Percentiles rank a stretch among this genome's conserved stretches.
Conservation (phyloP, 35 echinoderm and acorn worm genomes). For the Ophiothrix spiculata region DNA sequence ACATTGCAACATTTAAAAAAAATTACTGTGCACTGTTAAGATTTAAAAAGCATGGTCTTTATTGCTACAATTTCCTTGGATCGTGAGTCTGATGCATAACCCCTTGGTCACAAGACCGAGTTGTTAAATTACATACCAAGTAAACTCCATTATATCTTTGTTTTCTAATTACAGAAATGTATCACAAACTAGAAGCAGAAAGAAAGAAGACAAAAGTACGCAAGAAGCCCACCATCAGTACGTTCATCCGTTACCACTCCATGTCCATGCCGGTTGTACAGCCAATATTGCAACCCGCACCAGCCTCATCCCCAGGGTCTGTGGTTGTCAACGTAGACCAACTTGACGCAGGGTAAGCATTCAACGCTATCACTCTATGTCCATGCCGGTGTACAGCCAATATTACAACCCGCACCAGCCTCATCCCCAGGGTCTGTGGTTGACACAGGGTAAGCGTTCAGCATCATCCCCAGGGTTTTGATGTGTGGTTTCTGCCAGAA, state of each 20-base stretch:
- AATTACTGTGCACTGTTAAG: too few relatives aligned
- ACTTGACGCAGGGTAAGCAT: neutral
- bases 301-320: neutral
- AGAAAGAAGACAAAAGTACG: slow-evolving; percentile 87
- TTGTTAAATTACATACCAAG: too few relatives aligned
- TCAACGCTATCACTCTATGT: neutral
- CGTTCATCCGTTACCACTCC: slow-evolving; percentile 83
- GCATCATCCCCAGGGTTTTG: too few relatives aligned
- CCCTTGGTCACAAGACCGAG: too few relatives aligned
- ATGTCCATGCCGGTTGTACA: slow-evolving; percentile 71
- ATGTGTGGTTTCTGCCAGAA: too few relatives aligned
- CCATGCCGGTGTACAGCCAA: neutral
- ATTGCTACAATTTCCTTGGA: too few relatives aligned
- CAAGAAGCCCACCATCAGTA: slow-evolving; percentile 64
- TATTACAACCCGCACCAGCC: neutral
- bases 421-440: neutral
- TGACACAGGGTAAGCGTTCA: neutral
- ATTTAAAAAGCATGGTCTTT: too few relatives aligned
- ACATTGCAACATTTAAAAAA: too few relatives aligned
- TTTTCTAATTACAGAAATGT: slow-evolving; percentile 59
- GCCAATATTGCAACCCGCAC: neutral
- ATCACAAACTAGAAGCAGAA: slow-evolving; percentile 76
- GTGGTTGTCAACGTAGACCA: neutral
- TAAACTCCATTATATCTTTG: too few relatives aligned
- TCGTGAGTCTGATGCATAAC: too few relatives aligned